These are phyloP conservation scores for Bubo blakistoni DNA, from an alignment of 2,113 vertebrate species.

Conservation along the genomic window DNA sequence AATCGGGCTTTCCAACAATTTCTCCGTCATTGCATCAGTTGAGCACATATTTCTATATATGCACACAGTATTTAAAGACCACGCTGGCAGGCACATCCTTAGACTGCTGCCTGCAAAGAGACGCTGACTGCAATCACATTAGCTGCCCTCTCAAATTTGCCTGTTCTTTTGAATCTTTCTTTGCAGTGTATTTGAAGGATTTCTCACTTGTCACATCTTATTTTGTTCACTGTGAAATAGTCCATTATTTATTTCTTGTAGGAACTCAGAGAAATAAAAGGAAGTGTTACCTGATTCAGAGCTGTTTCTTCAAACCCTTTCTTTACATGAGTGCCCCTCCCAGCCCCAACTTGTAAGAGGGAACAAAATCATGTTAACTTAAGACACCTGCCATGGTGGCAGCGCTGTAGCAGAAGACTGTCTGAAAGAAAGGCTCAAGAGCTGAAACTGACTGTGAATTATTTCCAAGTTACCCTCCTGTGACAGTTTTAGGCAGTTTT, in stretches of 20 bases:
- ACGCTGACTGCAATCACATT: not conserved
- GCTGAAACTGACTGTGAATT: not conserved
- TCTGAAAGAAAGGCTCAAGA: not conserved
- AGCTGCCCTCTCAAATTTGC: not conserved
- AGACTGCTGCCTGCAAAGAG: not conserved
- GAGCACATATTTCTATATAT: accelerated
- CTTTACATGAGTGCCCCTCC: accelerated
- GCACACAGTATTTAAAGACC: not conserved
- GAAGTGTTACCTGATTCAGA: accelerated
- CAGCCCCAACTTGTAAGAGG: not conserved
- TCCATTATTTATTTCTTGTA: not conserved
- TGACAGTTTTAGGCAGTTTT: not conserved
- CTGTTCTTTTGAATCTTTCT: not conserved
- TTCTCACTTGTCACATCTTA: not conserved
- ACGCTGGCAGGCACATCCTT: not conserved
- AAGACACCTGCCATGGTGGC: not conserved
- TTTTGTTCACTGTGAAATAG: not conserved
- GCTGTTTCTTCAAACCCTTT: not conserved
- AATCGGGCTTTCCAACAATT: not conserved
- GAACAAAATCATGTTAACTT: not conserved
- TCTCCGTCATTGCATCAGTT: not conserved
- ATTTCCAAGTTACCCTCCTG: not conserved
- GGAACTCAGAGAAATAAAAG: not conserved
- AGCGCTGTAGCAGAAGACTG: not conserved
- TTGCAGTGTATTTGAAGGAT: not conserved